Evolutionary conservation across 37 sponge, comb jelly and placozoan species (phyloP).

Genomic region (Geodia barretti): DNA sequence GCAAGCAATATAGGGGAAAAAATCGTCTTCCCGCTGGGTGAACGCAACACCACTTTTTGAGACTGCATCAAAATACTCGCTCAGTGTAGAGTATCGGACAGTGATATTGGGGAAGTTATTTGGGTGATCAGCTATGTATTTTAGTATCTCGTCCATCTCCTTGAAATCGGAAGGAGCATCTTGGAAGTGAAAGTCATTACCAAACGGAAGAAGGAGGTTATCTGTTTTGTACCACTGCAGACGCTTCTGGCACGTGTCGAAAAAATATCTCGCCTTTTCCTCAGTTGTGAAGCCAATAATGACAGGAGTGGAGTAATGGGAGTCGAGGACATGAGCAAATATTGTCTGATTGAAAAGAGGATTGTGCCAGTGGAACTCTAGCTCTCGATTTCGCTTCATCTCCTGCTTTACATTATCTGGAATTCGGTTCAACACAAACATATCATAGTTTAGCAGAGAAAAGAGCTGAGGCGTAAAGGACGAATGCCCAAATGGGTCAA

Average conservation of each 20-base stretch:
- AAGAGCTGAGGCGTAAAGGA: conserved; percentile 44
- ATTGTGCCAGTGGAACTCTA: conserved; percentile 81
- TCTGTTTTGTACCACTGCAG: conserved; percentile 41
- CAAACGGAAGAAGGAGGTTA: conserved; percentile 63
- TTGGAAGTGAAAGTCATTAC: conserved; percentile 53
- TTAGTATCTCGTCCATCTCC: conserved; percentile 33
- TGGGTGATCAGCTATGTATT: conserved; percentile 27
- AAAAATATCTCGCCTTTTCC: conserved; percentile 32
- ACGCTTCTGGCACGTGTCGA: conserved; percentile 17
- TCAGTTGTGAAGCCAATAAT: conserved; percentile 22
- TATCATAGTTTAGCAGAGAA: conserved; percentile 47
- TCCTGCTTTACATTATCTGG: conserved; percentile 84
- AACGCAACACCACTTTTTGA: conserved; percentile 9
- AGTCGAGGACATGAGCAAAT: conserved; percentile 67
- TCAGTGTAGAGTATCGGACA: conserved; percentile 45
- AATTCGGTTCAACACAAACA: conserved; percentile 76
- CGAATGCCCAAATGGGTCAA: conserved; percentile 51
- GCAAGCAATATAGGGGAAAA: conserved; percentile 64
- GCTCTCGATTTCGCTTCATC: conserved; percentile 44
- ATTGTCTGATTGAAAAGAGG: conserved; percentile 9
- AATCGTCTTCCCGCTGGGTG: conserved; percentile 22
- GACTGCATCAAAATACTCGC: conserved; percentile 46
- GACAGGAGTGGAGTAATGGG: conserved; percentile 49
- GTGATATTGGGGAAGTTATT: conserved; percentile 22
- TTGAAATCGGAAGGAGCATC: conserved; percentile 41